A percentile compares a stretch with the other conserved stretches of the same genome.
These are phyloP conservation scores for Oophaga sylvatica DNA, from an alignment of 2,797 vertebrate genomes.

Conservation along the genomic window DNA sequence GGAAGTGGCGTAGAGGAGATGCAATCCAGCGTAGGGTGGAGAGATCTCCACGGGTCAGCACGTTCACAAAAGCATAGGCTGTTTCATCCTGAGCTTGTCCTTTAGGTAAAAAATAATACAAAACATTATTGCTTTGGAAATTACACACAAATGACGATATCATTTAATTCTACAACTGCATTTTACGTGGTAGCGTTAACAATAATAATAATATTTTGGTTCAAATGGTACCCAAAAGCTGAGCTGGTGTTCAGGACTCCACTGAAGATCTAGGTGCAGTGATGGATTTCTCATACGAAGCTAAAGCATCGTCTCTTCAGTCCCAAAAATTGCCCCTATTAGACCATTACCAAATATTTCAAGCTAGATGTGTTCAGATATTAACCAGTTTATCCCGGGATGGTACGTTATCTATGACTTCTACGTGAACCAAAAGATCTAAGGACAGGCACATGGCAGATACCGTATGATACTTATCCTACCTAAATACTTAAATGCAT, in stretches of 20 bases:
- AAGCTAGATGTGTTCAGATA: no score
- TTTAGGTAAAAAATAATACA: slow-evolving; percentile 63
- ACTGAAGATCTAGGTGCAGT: no score
- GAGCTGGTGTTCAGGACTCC: background rate
- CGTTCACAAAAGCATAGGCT: slow-evolving; percentile 88
- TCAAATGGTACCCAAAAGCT: background rate
- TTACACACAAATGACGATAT: background rate
- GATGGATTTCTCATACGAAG: no score
- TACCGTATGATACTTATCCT: no score
- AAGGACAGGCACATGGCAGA: no score
- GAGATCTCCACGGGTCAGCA: slow-evolving; percentile 90
- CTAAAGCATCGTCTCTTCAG: no score
- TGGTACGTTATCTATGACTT: no score
- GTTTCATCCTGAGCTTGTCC: slow-evolving; percentile 81
- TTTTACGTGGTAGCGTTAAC: background rate
- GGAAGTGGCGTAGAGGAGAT: slow-evolving; percentile 81
- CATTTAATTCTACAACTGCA: background rate
- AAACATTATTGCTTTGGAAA: background rate
- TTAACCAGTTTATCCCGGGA: no score
- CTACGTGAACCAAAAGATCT: no score
- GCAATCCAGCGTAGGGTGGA: slow-evolving; percentile 92
- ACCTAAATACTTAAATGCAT: no score
- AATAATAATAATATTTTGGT: background rate
- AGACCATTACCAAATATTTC: no score
- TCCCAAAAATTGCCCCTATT: no score